phyloP scores from a whole-genome alignment of 1,140 invertebrate species.

The Theocolax elegans region DNA sequence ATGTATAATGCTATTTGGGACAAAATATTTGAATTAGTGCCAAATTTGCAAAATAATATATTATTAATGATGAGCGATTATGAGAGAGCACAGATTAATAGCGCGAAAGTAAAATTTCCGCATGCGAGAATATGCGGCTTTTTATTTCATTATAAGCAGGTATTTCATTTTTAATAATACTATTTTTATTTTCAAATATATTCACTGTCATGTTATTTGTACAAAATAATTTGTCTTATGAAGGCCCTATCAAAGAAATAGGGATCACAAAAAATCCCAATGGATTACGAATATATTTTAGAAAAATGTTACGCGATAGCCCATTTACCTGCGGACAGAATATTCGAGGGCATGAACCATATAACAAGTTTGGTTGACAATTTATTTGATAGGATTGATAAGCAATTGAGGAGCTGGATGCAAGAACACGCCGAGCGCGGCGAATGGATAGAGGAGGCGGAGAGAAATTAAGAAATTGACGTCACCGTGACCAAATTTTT shows the following conservation, averaged over 20 bases:
- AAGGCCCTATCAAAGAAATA: neutral
- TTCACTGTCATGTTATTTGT: neutral
- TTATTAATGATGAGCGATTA: neutral
- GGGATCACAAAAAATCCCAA: neutral
- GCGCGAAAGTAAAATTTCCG: neutral
- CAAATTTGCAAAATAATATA: neutral
- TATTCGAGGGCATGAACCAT: neutral
- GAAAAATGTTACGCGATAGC: too few relatives aligned
- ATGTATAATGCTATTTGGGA: slow-evolving; percentile 17
- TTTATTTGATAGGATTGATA: too few relatives aligned
- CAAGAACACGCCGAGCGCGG: too few relatives aligned
- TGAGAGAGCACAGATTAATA: slow-evolving; percentile 1
- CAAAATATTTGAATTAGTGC: neutral
- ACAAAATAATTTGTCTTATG: neutral
- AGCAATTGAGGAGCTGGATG: too few relatives aligned
- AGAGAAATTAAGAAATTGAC: too few relatives aligned
- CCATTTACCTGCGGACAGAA: neutral
- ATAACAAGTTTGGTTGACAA: neutral
- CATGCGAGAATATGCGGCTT: neutral
- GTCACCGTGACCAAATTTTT: too few relatives aligned
- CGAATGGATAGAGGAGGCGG: too few relatives aligned
- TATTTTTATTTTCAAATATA: too few relatives aligned
- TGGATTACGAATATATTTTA: neutral
- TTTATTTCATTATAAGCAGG: slow-evolving; percentile 6
- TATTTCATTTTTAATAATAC: neutral